These are phyloP conservation scores for Gymnocephalus cernua DNA, from an alignment of 2,113 vertebrate species.

Conservation along the genomic window DNA sequence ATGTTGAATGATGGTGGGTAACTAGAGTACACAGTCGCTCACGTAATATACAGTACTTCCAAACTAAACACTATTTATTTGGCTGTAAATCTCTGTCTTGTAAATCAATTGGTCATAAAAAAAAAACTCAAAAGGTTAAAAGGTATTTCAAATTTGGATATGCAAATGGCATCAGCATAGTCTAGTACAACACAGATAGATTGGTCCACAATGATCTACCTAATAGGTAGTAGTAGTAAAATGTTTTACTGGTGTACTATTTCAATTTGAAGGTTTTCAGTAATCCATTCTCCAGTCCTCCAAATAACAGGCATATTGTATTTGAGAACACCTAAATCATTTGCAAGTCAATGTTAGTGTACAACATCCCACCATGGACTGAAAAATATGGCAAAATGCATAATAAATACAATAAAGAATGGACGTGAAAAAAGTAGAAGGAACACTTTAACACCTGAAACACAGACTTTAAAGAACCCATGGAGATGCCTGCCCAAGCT, in stretches of 20 bases:
- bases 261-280: background rate
- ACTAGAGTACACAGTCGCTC: background rate
- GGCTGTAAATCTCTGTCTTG: background rate
- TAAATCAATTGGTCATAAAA: background rate
- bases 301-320: no score
- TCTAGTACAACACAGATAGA: background rate
- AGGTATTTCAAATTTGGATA: background rate
- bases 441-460: background rate
- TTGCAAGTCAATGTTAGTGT: background rate
- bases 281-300: background rate
- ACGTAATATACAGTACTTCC: no score
- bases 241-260: background rate
- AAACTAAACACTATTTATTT: no score
- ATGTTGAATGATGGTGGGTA: background rate
- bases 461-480: conserved; percentile 6
- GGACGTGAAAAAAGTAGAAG: background rate
- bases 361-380: background rate
- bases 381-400: background rate
- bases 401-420: background rate
- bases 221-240: no score
- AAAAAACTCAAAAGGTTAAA: background rate
- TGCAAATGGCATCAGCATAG: background rate
- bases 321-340: background rate
- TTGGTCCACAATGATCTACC: no score
- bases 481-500: background rate